Conservation (phyloP, 1,140 invertebrate genomes). For the Brachionus rubens region DNA sequence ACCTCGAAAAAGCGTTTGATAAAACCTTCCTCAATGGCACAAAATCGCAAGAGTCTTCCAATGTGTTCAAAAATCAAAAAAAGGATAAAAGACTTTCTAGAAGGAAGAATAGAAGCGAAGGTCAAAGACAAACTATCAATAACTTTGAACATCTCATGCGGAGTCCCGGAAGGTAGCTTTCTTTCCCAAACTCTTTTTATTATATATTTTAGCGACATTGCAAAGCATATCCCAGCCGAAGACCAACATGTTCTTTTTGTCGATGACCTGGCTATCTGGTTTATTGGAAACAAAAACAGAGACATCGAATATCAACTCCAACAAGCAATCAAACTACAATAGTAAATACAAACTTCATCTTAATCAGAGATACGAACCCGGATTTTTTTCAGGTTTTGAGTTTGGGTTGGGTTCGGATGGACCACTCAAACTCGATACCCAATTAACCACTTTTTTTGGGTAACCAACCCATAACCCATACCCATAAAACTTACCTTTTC, state of each 20-base stretch:
- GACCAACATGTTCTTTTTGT: neutral
- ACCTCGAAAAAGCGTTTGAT: slow-evolving; percentile 53
- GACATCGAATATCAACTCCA: neutral
- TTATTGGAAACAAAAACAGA: neutral
- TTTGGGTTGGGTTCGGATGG: no score
- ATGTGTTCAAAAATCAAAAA: neutral
- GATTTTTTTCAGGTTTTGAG: no score
- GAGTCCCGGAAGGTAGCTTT: slow-evolving; percentile 36
- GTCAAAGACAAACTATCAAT: neutral
- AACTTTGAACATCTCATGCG: neutral
- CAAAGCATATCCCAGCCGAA: neutral
- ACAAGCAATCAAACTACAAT: neutral
- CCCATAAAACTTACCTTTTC: no score
- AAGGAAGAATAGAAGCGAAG: neutral
- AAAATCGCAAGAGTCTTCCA: slow-evolving; percentile 50
- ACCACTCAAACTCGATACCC: no score
- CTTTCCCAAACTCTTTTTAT: slow-evolving; percentile 12
- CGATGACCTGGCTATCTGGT: slow-evolving; percentile 12
- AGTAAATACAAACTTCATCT: no score
- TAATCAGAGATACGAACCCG: no score
- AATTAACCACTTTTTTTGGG: no score
- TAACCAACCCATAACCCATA: no score
- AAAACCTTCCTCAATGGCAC: slow-evolving; percentile 54
- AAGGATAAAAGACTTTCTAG: neutral
- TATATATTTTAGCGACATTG: slow-evolving; percentile 16